Conservation (phyloP, 2,797 vertebrate genomes). For the Taeniopygia guttata region DNA sequence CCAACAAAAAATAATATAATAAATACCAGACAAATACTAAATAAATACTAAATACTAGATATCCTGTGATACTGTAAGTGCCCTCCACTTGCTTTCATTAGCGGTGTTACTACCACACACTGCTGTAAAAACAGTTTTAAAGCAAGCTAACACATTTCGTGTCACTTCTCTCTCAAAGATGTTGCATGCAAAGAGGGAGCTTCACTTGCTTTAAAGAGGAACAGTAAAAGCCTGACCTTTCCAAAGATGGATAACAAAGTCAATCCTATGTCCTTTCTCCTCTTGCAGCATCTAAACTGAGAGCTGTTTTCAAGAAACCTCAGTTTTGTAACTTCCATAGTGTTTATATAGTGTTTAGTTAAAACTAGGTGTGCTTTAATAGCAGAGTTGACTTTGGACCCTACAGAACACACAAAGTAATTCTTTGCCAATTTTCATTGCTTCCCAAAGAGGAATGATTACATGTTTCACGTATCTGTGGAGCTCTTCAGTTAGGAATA, state of each 20-base stretch:
- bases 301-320: background rate
- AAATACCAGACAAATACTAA: background rate
- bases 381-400: background rate
- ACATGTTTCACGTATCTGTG: accelerated
- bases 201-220: background rate
- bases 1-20: background rate
- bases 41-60: background rate
- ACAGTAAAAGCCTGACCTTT: background rate
- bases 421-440: background rate
- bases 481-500: background rate
- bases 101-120: background rate
- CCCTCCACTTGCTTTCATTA: background rate
- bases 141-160: background rate
- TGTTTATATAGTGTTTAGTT: background rate
- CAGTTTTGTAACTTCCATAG: background rate
- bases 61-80: background rate
- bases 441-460: background rate
- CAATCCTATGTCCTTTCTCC: background rate
- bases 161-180: background rate
- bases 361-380: background rate
- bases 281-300: background rate
- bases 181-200: background rate
- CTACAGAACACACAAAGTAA: background rate
- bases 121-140: background rate
- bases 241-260: background rate